Evolutionary conservation across 2,888 invertebrate species (phyloP).

Genomic region (Euzetes globulus): DNA sequence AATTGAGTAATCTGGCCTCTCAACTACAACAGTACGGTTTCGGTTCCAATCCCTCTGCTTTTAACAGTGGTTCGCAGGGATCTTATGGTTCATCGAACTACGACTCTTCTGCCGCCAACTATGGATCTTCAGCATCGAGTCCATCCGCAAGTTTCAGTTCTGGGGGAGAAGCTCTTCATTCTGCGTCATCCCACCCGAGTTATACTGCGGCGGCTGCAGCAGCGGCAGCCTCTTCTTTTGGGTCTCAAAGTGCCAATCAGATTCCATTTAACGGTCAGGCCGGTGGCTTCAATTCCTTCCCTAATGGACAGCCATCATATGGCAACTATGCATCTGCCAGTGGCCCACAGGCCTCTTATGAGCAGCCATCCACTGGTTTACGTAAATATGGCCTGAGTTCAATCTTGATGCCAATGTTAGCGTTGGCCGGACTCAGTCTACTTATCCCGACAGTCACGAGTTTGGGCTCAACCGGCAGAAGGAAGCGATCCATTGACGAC

Average conservation of each 20-base stretch:
- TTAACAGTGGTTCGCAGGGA: background rate
- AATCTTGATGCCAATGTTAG: constrained; percentile 43
- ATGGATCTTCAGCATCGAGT: background rate
- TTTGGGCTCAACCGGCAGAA: constrained; percentile 37
- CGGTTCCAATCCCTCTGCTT: constrained; percentile 18
- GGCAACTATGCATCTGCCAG: constrained; percentile 33
- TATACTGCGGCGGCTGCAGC: background rate
- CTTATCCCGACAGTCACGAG: constrained; percentile 42
- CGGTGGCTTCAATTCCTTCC: background rate
- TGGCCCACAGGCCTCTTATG: constrained; percentile 31
- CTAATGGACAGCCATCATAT: constrained; percentile 17
- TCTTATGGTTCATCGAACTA: constrained; percentile 7
- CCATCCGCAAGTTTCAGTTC: constrained; percentile 14
- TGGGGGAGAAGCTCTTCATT: constrained; percentile 13
- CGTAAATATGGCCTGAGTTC: constrained; percentile 41
- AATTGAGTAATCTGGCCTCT: constrained; percentile 35
- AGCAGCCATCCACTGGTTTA: constrained; percentile 29
- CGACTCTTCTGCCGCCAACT: background rate
- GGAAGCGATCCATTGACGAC: constrained; percentile 38
- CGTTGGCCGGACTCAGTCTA: constrained; percentile 42
- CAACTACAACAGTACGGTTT: constrained; percentile 35
- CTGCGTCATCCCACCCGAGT: constrained; percentile 16
- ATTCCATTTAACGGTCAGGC: constrained; percentile 22
- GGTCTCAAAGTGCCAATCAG: constrained; percentile 22
- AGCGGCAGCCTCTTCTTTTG: constrained; percentile 3